phyloP scores from a whole-genome alignment of 2,113 vertebrate species.

The Struthidea cinerea region DNA sequence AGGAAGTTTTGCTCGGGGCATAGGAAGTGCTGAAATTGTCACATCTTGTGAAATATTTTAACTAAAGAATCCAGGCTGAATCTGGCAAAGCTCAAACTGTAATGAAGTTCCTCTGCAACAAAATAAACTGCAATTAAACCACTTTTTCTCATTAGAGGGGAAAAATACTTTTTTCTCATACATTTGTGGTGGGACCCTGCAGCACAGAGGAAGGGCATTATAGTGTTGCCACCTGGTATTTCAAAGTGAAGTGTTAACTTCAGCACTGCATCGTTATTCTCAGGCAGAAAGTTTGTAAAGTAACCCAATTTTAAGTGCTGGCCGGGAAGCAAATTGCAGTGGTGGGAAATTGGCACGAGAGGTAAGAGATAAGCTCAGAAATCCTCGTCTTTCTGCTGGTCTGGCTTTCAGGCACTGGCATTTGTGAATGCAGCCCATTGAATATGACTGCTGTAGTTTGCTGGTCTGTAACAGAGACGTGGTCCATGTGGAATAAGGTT shows the following conservation, averaged over 20 bases:
- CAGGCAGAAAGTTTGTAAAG: background rate
- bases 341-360: background rate
- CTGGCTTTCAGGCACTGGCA: background rate
- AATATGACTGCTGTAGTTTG: background rate
- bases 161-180: background rate
- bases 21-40: slow-evolving; percentile 26
- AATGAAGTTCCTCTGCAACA: background rate
- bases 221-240: background rate
- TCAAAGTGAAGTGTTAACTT: background rate
- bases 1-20: background rate
- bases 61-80: background rate
- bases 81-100: background rate
- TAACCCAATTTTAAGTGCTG: background rate
- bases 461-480: background rate
- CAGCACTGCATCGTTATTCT: background rate
- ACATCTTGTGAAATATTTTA: background rate
- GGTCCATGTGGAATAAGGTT: background rate
- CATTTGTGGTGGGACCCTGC: background rate
- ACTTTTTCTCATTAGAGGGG: background rate
- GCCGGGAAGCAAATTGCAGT: background rate
- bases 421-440: slow-evolving; percentile 39
- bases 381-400: background rate
- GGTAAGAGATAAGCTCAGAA: slow-evolving; percentile 6
- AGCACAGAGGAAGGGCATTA: background rate
- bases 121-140: background rate